phyloP scores from a whole-genome alignment of 1,140 invertebrate species.

The Planococcus citri region DNA sequence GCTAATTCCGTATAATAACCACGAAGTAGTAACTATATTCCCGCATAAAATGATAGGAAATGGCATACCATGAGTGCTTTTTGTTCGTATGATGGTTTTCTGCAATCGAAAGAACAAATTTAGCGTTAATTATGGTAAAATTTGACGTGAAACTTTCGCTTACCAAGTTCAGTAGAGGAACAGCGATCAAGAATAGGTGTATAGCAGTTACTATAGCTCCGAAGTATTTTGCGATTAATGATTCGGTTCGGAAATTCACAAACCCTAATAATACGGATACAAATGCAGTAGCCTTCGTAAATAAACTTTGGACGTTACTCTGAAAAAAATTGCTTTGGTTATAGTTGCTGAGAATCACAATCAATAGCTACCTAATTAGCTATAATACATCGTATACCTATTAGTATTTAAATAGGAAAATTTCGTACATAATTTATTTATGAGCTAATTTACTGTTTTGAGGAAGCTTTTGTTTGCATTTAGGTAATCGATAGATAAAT shows the following conservation, averaged over 20 bases:
- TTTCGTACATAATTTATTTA: too few species aligned
- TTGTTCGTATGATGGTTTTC: background rate
- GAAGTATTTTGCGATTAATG: background rate
- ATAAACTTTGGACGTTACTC: background rate
- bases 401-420: too few species aligned
- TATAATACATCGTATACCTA: too few species aligned
- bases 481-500: too few species aligned
- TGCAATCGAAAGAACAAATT: background rate
- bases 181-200: background rate
- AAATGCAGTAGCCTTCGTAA: background rate
- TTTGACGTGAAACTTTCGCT: background rate
- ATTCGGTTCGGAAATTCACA: background rate
- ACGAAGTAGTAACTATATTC: background rate
- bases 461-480: background rate
- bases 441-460: background rate
- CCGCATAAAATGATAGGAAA: constrained; percentile 8
- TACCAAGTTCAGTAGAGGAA: background rate
- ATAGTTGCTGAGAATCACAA: too few species aligned
- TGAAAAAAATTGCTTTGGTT: background rate
- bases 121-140: background rate
- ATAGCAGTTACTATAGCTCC: background rate
- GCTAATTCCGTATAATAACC: background rate
- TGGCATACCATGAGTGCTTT: constrained; percentile 9
- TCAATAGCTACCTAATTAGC: too few species aligned
- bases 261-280: constrained; percentile 4